phyloP scores from a whole-genome alignment of 2,888 invertebrate genomes.

The Tetragonisca angustula region DNA sequence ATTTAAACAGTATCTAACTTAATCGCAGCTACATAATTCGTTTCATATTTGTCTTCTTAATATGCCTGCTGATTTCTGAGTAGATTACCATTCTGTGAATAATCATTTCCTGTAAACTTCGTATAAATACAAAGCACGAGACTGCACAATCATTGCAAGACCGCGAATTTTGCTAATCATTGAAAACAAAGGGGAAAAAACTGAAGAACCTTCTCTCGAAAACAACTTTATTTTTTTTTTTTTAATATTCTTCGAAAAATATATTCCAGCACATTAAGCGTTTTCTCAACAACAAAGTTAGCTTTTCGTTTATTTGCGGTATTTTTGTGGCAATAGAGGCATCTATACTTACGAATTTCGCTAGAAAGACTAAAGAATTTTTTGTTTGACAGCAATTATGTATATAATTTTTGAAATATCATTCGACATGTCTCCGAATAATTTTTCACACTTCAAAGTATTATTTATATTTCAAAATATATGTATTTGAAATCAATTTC shows the following conservation, averaged over 20 bases:
- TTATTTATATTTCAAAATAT: neutral
- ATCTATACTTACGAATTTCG: neutral
- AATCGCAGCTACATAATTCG: slow-evolving; percentile 4
- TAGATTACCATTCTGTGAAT: slow-evolving; percentile 59
- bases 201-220: neutral
- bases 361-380: neutral
- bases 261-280: neutral
- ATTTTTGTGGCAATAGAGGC: neutral
- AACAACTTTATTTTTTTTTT: neutral
- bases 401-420: neutral
- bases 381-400: neutral
- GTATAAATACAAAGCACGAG: neutral
- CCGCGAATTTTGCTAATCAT: neutral
- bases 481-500: neutral
- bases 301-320: fast-evolving
- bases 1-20: slow-evolving; percentile 3
- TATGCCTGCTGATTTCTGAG: slow-evolving; percentile 40
- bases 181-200: neutral
- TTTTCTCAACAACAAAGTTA: neutral
- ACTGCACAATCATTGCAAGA: neutral
- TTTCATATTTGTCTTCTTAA: slow-evolving; percentile 31
- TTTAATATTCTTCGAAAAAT: neutral
- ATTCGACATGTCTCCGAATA: neutral
- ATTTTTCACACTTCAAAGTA: neutral
- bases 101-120: slow-evolving; percentile 66